phyloP scores from a whole-genome alignment of 2,888 invertebrate genomes.

The Enoplolaimus lenunculus region DNA sequence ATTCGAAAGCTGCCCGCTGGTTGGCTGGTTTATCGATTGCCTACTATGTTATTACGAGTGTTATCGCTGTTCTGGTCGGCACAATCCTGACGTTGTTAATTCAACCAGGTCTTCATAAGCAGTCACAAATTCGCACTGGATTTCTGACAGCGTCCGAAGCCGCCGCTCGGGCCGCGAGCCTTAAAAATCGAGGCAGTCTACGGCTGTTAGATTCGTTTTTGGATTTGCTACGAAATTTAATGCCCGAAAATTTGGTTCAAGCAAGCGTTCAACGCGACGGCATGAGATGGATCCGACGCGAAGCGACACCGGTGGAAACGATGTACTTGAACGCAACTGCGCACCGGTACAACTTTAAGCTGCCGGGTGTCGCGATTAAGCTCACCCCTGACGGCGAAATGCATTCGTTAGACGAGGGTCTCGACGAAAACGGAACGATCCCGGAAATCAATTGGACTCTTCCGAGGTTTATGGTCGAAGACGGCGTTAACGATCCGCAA shows the following conservation, averaged over 20 bases:
- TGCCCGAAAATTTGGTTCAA: conserved; percentile 73
- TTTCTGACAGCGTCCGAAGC: background rate
- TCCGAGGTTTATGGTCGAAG: no score
- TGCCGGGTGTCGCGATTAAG: background rate
- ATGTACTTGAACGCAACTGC: no score
- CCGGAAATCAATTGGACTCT: no score
- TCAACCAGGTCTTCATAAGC: conserved; percentile 47
- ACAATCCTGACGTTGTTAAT: conserved; percentile 50
- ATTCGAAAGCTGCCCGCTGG: conserved; percentile 21
- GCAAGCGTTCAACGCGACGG: conserved; percentile 44
- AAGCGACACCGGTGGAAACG: no score
- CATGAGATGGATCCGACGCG: background rate
- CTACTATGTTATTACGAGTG: conserved; percentile 52
- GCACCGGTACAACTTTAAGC: background rate
- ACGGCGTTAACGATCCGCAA: no score
- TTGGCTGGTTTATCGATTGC: conserved; percentile 41
- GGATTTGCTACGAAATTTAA: conserved; percentile 53
- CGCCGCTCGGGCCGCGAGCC: no score
- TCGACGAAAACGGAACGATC: background rate
- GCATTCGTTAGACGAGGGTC: no score
- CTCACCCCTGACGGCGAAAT: no score
- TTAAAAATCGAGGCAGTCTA: conserved; percentile 3
- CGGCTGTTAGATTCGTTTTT: conserved; percentile 17
- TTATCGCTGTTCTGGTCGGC: conserved; percentile 51
- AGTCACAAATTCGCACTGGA: background rate